Percentiles rank a stretch among this genome's conserved stretches.
Conservation (phyloP, 2,113 vertebrate species). For the Xiphophorus couchianus region DNA sequence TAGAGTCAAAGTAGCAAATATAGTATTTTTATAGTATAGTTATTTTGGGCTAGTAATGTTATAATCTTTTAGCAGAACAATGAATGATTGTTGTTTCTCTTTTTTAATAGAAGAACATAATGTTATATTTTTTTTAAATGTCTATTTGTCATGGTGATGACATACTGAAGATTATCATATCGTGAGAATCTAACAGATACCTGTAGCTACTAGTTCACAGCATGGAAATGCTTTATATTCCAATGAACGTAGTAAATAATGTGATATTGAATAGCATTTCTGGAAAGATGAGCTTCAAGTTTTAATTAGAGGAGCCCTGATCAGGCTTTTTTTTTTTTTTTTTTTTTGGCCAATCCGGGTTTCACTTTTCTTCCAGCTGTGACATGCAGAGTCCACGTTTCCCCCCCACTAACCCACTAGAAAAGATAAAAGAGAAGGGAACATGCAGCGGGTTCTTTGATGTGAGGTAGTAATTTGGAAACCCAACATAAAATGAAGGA, state of each 20-base stretch:
- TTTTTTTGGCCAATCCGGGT: not conserved
- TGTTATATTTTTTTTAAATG: not conserved
- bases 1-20: not conserved
- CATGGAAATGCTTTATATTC: too few species aligned
- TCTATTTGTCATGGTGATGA: not conserved
- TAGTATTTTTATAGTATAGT: not conserved
- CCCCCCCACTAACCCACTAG: not conserved
- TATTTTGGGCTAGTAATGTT: not conserved
- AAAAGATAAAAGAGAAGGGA: not conserved
- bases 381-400: not conserved
- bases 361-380: not conserved
- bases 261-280: not conserved
- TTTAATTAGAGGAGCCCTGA: not conserved
- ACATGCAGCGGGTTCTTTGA: too few species aligned
- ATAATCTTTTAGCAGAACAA: not conserved
- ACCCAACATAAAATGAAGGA: too few species aligned
- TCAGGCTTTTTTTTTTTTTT: too few species aligned
- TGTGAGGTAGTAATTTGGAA: not conserved
- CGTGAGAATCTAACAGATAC: not conserved
- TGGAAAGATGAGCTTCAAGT: not conserved
- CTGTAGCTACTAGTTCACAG: too few species aligned
- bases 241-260: too few species aligned
- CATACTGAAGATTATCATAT: not conserved
- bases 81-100: not conserved
- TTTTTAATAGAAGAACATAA: not conserved